Conservation (phyloP, 2,797 vertebrate species). For the Numenius phaeopus region DNA sequence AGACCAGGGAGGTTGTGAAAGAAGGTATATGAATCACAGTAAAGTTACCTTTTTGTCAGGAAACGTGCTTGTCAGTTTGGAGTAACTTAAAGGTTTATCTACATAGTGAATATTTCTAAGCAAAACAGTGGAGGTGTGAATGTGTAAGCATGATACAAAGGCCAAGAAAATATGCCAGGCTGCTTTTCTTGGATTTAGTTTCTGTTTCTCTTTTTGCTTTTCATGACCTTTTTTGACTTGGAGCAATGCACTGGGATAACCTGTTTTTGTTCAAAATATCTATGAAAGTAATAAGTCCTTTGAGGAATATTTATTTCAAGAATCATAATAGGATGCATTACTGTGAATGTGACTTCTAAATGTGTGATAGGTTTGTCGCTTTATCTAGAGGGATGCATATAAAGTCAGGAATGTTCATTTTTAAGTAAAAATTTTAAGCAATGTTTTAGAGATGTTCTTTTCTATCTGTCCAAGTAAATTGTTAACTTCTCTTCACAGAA, state of each 20-base stretch:
- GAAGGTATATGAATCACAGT: neutral
- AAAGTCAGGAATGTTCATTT: neutral
- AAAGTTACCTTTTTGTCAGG: neutral
- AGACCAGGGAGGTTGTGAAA: neutral
- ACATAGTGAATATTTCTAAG: neutral
- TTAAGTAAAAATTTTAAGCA: neutral
- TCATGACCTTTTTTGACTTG: neutral
- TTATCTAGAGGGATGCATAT: neutral
- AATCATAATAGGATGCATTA: accelerated
- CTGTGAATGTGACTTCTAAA: neutral
- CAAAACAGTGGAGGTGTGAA: neutral
- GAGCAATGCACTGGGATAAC: neutral
- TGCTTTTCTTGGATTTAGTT: neutral
- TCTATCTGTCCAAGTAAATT: neutral
- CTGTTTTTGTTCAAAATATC: neutral
- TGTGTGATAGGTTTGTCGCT: neutral
- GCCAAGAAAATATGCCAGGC: neutral
- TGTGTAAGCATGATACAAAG: neutral
- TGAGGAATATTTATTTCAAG: neutral
- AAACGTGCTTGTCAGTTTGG: neutral
- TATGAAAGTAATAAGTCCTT: neutral
- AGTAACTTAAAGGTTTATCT: neutral
- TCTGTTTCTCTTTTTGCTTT: neutral
- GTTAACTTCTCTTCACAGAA: slow-evolving; percentile 74
- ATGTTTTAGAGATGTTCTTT: neutral